Percentiles rank a stretch among this genome's conserved stretches.
These are phyloP conservation scores for Rhodophaea formosa DNA, from an alignment of 2,888 invertebrate species.

Conservation along the genomic window DNA sequence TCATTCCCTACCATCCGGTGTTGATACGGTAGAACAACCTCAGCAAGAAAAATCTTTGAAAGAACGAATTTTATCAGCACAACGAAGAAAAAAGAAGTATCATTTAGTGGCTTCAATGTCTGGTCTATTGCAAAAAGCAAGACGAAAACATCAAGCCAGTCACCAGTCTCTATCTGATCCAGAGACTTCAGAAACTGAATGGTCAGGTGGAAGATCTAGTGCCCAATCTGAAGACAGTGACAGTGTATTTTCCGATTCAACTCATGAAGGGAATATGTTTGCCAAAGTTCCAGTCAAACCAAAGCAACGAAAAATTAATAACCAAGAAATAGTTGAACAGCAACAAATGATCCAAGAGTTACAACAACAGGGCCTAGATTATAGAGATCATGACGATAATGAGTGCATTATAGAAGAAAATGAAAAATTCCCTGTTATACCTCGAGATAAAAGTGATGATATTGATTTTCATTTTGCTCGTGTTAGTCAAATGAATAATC, in stretches of 20 bases:
- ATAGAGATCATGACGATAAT: constrained; percentile 43
- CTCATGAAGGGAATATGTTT: constrained; percentile 83
- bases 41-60: constrained; percentile 73
- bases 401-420: constrained; percentile 63
- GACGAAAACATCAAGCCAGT: constrained; percentile 82
- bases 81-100: constrained; percentile 88
- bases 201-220: constrained; percentile 82
- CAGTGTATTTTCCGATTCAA: constrained; percentile 85
- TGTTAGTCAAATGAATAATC: constrained; percentile 76
- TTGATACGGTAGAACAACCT: constrained; percentile 78
- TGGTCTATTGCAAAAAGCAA: constrained; percentile 91
- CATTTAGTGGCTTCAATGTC: constrained; percentile 91
- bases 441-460: constrained; percentile 74
- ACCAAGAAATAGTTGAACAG: constrained; percentile 75
- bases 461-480: constrained; percentile 78
- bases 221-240: constrained; percentile 90
- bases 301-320: constrained; percentile 70
- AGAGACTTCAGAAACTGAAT: constrained; percentile 88
- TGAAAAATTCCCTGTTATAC: constrained; percentile 54
- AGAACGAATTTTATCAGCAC: constrained; percentile 71
- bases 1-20: constrained; percentile 89
- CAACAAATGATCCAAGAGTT: constrained; percentile 73
- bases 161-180: constrained; percentile 87
- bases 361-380: constrained; percentile 70
- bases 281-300: constrained; percentile 80